Evolutionary conservation across 2,888 invertebrate species (phyloP), one percentile per base, ranked within the genome.

Genomic region (Cheilosia vernalis): DNA sequence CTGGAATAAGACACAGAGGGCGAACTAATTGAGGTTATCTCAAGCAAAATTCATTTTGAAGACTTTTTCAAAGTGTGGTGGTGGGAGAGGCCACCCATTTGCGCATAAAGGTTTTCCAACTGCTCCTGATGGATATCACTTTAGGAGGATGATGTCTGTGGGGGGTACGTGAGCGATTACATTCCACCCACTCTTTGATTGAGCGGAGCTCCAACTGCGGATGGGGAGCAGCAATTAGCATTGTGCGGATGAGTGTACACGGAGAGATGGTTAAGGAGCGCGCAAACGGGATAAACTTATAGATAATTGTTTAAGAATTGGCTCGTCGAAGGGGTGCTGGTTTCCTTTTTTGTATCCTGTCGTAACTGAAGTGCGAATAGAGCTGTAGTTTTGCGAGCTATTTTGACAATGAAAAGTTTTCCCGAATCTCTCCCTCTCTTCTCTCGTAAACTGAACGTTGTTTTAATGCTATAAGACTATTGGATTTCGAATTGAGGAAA

Each of bases 11-110:
- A 55, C 64, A 74, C 69, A 74, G 27, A 27, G 64, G 60, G 44
- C 66, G 64, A 74, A 80, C 74, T 84, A 84, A 84, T 84, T 80
- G 84, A 84, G 80, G 79, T 84, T 84, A 84, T 84, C 74, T 70
- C 55, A 69, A 55, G 74, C 27, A 74, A 74, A 74, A 74, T 79
- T 69, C 44, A 67, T 63, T 79, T 64, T 61, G 27, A 67, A 42
- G 56, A 78, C 56, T 63, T 79, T 73, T 63, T 53, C 63, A 9
- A 70, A 63, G 44, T 66, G 24, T 2, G 2, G 10, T 33, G 10
- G 44, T 27, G 17, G 19, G 13, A 37, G 42, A 15, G 10, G 3
- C 24, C 42, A n/a, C n/a, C 60, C 40, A 24, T 9, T 13, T 21
- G 42, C 49, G 55, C 47, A 42, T n/a, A 73, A 78, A 70, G 64